Percentiles rank a stretch among this genome's conserved stretches.
phyloP scores from a whole-genome alignment of 2,113 vertebrate species.

The Tychaedon coryphoeus region DNA sequence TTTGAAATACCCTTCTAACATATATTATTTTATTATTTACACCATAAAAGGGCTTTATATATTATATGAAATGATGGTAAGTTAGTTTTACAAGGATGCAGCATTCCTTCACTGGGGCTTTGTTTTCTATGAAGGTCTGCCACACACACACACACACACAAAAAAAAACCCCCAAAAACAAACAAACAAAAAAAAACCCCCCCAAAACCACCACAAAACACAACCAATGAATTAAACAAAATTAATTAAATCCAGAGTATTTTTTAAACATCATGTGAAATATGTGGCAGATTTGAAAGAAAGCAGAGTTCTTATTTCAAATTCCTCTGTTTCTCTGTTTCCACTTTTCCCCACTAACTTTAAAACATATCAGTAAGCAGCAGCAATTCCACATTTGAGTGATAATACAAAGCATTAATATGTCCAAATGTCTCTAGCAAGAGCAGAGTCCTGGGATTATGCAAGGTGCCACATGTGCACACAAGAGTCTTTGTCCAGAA shows the following conservation, averaged over 20 bases:
- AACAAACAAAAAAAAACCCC: too few relatives aligned
- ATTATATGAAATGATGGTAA: neutral
- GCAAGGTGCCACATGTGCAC: neutral
- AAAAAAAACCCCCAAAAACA: neutral
- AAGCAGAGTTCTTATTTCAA: neutral
- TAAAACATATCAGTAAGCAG: neutral
- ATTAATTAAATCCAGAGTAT: neutral
- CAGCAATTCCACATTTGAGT: neutral
- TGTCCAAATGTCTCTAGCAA: neutral
- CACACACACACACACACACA: neutral
- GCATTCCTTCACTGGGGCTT: neutral
- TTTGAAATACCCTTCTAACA: neutral
- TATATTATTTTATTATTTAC: neutral
- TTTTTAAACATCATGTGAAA: neutral
- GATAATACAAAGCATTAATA: neutral
- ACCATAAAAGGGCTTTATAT: neutral
- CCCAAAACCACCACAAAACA: fast-evolving
- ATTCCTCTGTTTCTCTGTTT: neutral
- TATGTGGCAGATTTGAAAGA: neutral
- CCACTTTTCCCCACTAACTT: neutral
- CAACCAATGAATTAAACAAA: neutral
- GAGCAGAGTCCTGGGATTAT: neutral
- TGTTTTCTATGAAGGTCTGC: neutral
- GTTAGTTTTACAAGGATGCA: neutral
- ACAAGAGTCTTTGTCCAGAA: neutral